A percentile compares a stretch with the other conserved stretches of the same genome.
phyloP scores from a whole-genome alignment of 2,888 invertebrate species.

The Pseudococcus viburni region DNA sequence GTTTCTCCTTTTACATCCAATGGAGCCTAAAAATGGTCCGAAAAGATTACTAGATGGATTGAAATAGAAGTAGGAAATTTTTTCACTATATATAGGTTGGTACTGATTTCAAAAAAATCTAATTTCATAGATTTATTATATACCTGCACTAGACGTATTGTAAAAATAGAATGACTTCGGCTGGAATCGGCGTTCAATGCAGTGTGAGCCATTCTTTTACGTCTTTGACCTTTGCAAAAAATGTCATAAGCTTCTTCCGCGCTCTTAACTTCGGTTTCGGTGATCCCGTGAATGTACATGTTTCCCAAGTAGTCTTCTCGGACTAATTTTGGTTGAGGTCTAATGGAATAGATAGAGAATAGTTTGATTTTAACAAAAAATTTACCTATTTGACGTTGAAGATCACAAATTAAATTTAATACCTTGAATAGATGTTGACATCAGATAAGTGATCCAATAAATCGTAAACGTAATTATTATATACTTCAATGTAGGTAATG shows the following conservation, averaged over 20 bases:
- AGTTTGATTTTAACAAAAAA: no score
- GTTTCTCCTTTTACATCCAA: constrained; percentile 79
- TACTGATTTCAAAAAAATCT: neutral
- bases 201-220: constrained; percentile 94
- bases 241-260: constrained; percentile 95
- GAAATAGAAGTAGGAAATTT: no score
- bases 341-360: neutral
- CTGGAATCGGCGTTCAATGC: constrained; percentile 95
- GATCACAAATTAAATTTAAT: neutral
- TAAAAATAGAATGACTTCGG: constrained; percentile 96
- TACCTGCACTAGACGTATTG: constrained; percentile 89
- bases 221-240: constrained; percentile 87
- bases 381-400: no score
- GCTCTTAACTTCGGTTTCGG: constrained; percentile 93
- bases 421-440: constrained; percentile 20
- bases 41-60: no score
- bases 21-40: constrained; percentile 73
- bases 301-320: constrained; percentile 88
- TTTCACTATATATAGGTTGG: no score
- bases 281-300: constrained; percentile 95
- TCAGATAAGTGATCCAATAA: constrained; percentile 83
- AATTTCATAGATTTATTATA: neutral
- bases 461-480: constrained; percentile 97
- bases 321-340: constrained; percentile 84
- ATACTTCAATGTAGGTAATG: constrained; percentile 95